Evolutionary conservation across 2,888 invertebrate genomes (phyloP).

Genomic region (Ichneumoninae sp.): DNA sequence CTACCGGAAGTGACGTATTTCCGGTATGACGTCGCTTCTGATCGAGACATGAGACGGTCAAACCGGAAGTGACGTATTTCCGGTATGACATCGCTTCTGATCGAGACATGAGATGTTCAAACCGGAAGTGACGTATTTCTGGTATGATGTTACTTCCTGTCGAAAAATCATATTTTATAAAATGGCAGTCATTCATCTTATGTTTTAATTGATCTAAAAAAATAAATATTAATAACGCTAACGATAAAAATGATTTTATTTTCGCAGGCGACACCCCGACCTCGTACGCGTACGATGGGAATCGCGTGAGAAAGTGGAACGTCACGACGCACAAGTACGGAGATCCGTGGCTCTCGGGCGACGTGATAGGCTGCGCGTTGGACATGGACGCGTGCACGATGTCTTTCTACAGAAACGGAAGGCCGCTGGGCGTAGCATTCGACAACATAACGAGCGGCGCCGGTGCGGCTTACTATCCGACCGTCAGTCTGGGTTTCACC

Average conservation of each 20-base stretch:
- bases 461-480: slow-evolving; percentile 92
- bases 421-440: slow-evolving; percentile 91
- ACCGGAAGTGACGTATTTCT: too few relatives aligned
- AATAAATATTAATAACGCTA: neutral
- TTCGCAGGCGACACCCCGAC: slow-evolving; percentile 89
- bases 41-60: too few relatives aligned
- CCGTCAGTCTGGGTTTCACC: slow-evolving; percentile 91
- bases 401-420: slow-evolving; percentile 91
- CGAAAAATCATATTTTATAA: neutral
- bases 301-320: slow-evolving; percentile 90
- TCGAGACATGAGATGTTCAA: too few relatives aligned
- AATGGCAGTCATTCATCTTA: neutral
- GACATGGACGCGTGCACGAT: slow-evolving; percentile 90
- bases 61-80: too few relatives aligned
- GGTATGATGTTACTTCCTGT: neutral
- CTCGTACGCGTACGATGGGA: slow-evolving; percentile 93
- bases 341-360: slow-evolving; percentile 92
- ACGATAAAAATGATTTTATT: neutral
- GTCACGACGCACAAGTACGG: slow-evolving; percentile 90
- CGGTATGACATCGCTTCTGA: too few relatives aligned
- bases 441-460: slow-evolving; percentile 89
- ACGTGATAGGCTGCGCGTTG: slow-evolving; percentile 90
- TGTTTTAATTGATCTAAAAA: neutral
- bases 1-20: too few relatives aligned
- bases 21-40: too few relatives aligned